Conservation (phyloP, 2,113 vertebrate species). For the Cheilinus undulatus region DNA sequence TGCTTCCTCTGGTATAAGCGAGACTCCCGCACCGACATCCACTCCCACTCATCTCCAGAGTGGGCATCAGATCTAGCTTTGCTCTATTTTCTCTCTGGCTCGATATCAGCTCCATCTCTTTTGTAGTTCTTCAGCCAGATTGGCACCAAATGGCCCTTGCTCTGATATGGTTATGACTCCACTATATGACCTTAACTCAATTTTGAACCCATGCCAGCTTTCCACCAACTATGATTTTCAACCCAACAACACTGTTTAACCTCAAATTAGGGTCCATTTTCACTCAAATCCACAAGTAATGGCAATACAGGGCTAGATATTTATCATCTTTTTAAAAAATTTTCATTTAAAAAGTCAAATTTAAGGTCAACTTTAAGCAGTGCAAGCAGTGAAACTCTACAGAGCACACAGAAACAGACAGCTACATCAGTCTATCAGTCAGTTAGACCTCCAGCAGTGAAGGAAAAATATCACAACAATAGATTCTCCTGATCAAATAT, state of each 20-base stretch:
- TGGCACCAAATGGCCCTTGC: conserved; percentile 32
- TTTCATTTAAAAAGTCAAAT: background rate
- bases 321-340: conserved; percentile 14
- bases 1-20: conserved; percentile 54
- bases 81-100: conserved; percentile 43
- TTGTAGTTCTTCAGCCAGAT: conserved; percentile 34
- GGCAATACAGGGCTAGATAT: conserved; percentile 13
- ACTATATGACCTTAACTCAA: conserved; percentile 35
- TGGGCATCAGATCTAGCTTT: conserved; percentile 47
- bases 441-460: no score
- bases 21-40: conserved; percentile 67
- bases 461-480: no score
- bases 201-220: conserved; percentile 47
- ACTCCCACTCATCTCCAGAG: conserved; percentile 70
- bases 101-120: conserved; percentile 53
- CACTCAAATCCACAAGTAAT: conserved; percentile 25
- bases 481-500: no score
- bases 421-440: no score
- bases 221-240: conserved; percentile 37
- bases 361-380: background rate
- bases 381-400: no score
- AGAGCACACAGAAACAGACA: no score
- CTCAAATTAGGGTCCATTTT: conserved; percentile 19
- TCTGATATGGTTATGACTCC: conserved; percentile 56
- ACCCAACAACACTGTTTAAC: conserved; percentile 57